Base-by-base conservation (phyloP, 2,888 invertebrate species). In the Alentia gelatinosa region DNA sequence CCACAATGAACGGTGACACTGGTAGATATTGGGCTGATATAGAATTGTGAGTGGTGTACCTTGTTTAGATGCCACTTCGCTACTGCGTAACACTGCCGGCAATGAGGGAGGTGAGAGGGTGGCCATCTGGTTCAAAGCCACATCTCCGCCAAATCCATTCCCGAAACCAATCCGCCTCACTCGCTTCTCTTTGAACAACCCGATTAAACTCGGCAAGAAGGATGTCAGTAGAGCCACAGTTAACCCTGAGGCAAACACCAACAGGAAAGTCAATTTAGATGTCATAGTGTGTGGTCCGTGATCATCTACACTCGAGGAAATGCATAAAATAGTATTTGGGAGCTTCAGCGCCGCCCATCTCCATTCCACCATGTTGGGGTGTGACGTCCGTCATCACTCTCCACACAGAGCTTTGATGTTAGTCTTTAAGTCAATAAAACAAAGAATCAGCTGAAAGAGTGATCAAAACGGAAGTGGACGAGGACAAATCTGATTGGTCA, bases 161-260 rank as follows among this genome's bases (percentile, higher is more conserved):
- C 86, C 86, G 12, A 50, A 86, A 23, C 86, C 86, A 4, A 86
- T 42, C 1, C 86, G 42, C 26, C 33, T 86, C 9, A 33, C 47
- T 42, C 26, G 42, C 26, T 89, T 89, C 40, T 74, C 89, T 7
- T 40, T 26, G 39, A 68, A 74, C 1, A 63, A 26, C 7, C 39
- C 23, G 74, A 74, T 40, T 15, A 90, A 86, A 86, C 37, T 50
- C 5, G 90, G 90, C 26, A 90, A 68, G 40, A 90, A 84, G 5
- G 90, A 74, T 30, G 84, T 63, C 1, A 90, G 37, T 19, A 90
- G 26, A 0, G 90, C 90, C 37, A 63, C 84, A 15, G 56, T 68
- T 56, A 90, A 19, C 19, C 90, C 90, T 39, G 86, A 86, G 26
- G 74, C 39, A 37, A 90, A 90, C 23, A 90, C 86, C 5, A 90